Base-by-base conservation (phyloP, 2,797 vertebrate genomes). In the Delichon dasypus region DNA sequence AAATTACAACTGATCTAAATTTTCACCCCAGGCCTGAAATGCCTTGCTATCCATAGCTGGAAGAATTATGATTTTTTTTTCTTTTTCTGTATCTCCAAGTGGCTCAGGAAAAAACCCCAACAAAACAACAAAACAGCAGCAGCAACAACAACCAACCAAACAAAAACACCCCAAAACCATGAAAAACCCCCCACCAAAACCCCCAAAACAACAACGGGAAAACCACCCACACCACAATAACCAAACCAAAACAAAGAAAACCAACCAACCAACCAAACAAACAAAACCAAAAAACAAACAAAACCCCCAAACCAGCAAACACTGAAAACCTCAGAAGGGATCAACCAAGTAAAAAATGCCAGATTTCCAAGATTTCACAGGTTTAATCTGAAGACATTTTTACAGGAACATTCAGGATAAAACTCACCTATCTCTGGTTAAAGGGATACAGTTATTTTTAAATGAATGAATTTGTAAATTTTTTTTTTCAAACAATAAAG, bases 1-100 rank as follows among this genome's bases (percentile, higher is more conserved):
- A 93, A 95, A 94, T 84, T 89, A 96, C 76, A 88, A 54, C 20
- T 91, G 57, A 88, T 80, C 65, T 57, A 67, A 76, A 82, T 74
- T 86, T 95, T 82, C 70, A 87, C 48, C n/a, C 21, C 23, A 54
- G 36, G 17, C 32, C 50, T 60, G 44, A 94, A 82, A 84, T 42
- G 8, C 11, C 22, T 65, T 81, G 27, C 66, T 61, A 76, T 58
- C 62, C 50, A 32, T 70, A 36, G 36, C 26, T 93, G 84, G 60
- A 93, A 89, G 73, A 22, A 21, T 75, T 80, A 11, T 10, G 6
- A 25, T 32, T 87, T 78, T 93, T 81, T 18, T 54, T 9, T 57
- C 7, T 64, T 73, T 61, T 74, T 68, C 47, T 91, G 2, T 29
- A 38, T 62, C 89, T 88, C 23, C n/a, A 77, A 79, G 40, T 58